These are phyloP conservation scores for Tinamus major DNA, from an alignment of 2,797 vertebrate species.

Conservation along the genomic window DNA sequence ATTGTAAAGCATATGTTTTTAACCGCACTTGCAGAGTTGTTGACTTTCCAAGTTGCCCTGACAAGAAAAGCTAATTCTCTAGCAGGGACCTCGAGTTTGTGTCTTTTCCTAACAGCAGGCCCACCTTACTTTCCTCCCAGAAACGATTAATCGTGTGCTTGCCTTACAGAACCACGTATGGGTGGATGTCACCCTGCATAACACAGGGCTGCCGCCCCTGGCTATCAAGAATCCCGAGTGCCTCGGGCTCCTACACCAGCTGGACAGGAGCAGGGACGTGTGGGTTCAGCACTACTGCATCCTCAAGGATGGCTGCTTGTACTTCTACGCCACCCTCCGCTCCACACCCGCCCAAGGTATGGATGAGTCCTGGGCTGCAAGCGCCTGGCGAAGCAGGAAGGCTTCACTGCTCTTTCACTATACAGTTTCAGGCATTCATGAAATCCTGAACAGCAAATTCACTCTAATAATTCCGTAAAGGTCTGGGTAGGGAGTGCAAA, in stretches of 20 bases:
- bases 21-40: neutral
- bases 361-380: neutral
- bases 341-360: slow-evolving; percentile 89
- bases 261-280: slow-evolving; percentile 83
- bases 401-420: neutral
- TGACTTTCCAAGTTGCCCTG: neutral
- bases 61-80: neutral
- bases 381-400: neutral
- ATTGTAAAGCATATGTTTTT: neutral
- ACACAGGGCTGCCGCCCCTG: slow-evolving; percentile 89
- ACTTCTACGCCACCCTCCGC: slow-evolving; percentile 88
- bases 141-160: neutral
- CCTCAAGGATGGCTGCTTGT: slow-evolving; percentile 91
- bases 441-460: neutral
- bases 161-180: slow-evolving; percentile 89
- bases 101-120: neutral
- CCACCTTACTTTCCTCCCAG: neutral
- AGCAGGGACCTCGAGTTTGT: neutral
- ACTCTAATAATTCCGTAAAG: neutral
- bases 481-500: neutral
- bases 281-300: slow-evolving; percentile 91
- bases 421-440: neutral
- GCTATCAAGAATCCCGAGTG: slow-evolving; percentile 92
- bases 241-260: slow-evolving; percentile 89
- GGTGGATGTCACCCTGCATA: slow-evolving; percentile 92